Conservation (phyloP, 2,888 invertebrate species). For the Gastracanthus pulcherrimus region DNA sequence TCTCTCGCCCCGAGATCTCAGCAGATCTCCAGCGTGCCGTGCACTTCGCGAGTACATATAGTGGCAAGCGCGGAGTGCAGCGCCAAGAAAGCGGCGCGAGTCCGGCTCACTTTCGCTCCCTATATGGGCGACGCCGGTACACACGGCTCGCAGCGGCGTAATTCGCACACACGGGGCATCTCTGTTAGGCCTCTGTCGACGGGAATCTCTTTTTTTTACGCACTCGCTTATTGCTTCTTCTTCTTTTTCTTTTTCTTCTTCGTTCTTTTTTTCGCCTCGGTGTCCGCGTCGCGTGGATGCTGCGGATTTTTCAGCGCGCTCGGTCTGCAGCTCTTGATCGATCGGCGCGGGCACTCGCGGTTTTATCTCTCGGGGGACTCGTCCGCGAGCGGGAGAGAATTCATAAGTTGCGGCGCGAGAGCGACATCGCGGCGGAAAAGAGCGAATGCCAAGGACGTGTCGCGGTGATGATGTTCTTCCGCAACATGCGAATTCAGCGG, state of each 20-base stretch:
- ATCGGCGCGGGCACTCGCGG: constrained; percentile 13
- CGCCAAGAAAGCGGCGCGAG: constrained; percentile 63
- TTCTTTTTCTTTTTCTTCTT: background rate
- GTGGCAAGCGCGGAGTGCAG: no score
- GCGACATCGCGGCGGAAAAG: background rate
- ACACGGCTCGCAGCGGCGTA: constrained; percentile 55
- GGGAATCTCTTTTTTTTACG: background rate
- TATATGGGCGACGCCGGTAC: constrained; percentile 72
- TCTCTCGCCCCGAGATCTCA: constrained; percentile 43
- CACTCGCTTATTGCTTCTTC: background rate
- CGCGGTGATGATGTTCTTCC: constrained; percentile 32
- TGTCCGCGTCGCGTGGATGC: background rate
- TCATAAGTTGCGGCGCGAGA: constrained; percentile 39
- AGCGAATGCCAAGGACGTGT: constrained; percentile 58
- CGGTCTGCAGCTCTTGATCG: constrained; percentile 9
- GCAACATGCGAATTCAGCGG: background rate
- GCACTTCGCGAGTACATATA: no score
- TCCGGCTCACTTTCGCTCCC: constrained; percentile 75
- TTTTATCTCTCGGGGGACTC: background rate
- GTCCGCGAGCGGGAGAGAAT: constrained; percentile 8
- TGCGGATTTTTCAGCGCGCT: background rate
- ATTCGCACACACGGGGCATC: constrained; percentile 67
- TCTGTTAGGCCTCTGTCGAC: constrained; percentile 50
- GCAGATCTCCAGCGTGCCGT: no score
- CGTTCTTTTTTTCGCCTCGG: background rate